phyloP scores from a whole-genome alignment of 2,113 vertebrate genomes.

The Agelaius tricolor region DNA sequence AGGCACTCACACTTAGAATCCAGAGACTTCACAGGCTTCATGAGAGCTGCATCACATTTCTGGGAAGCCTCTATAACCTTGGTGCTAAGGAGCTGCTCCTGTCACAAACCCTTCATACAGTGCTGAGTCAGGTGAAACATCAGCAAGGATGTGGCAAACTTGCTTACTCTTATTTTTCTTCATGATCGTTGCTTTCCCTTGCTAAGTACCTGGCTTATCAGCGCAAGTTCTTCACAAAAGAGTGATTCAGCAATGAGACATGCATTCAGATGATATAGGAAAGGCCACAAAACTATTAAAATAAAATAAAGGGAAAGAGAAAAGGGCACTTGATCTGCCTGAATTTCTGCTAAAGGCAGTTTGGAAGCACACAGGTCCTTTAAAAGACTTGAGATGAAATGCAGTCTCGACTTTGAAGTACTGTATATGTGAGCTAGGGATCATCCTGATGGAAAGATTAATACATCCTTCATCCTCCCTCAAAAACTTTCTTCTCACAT shows the following conservation, averaged over 20 bases:
- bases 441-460: neutral
- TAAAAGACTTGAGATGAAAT: neutral
- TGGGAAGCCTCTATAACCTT: neutral
- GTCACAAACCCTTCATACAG: neutral
- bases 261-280: neutral
- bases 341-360: neutral
- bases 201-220: neutral
- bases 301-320: neutral
- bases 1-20: neutral
- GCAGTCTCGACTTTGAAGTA: neutral
- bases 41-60: neutral
- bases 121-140: neutral
- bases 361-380: neutral
- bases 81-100: neutral
- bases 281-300: neutral
- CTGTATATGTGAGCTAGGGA: neutral
- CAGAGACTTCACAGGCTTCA: neutral
- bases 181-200: neutral
- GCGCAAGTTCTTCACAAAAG: neutral
- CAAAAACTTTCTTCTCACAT: neutral
- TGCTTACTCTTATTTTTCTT: conserved; percentile 11
- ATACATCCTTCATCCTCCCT: neutral
- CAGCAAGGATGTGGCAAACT: conserved; percentile 17
- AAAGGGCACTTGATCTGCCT: neutral
- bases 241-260: neutral